phyloP scores from a whole-genome alignment of 2,797 vertebrate species.

The Diglossa cyanea region DNA sequence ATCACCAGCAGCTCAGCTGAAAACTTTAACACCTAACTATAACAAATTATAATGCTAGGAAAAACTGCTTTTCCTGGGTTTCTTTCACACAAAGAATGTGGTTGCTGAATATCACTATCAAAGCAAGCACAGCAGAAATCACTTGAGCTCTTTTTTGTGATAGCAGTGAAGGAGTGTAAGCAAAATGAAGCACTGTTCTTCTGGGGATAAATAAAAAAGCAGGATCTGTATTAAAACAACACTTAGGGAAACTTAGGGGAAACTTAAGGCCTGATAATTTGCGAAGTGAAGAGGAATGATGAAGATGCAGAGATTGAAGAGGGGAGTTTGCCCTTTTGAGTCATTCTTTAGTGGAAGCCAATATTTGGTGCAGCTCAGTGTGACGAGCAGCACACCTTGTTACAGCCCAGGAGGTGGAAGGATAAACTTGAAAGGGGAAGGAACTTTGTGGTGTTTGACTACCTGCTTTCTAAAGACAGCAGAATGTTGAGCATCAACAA shows the following conservation, averaged over 20 bases:
- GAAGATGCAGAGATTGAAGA: neutral
- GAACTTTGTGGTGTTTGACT: neutral
- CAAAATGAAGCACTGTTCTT: neutral
- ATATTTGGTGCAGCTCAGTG: neutral
- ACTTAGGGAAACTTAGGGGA: neutral
- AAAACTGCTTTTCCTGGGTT: constrained; percentile 40
- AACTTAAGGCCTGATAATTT: neutral
- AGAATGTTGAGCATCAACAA: neutral
- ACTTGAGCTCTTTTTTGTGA: constrained; percentile 5
- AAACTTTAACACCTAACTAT: constrained; percentile 28
- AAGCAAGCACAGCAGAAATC: constrained; percentile 27
- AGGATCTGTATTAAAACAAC: neutral
- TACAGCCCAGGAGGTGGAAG: neutral
- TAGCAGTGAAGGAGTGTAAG: neutral
- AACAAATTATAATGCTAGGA: constrained; percentile 35
- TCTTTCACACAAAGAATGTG: constrained; percentile 33
- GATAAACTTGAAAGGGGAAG: neutral
- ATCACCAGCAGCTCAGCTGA: constrained; percentile 40
- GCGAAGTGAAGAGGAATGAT: neutral
- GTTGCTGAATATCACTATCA: constrained; percentile 26
- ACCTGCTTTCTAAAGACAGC: neutral
- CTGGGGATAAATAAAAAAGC: neutral
- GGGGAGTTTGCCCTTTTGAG: neutral
- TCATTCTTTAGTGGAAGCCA: neutral
- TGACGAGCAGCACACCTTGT: neutral